Conservation (phyloP, 2,113 vertebrate genomes). For the Sphyrna mokarran region DNA sequence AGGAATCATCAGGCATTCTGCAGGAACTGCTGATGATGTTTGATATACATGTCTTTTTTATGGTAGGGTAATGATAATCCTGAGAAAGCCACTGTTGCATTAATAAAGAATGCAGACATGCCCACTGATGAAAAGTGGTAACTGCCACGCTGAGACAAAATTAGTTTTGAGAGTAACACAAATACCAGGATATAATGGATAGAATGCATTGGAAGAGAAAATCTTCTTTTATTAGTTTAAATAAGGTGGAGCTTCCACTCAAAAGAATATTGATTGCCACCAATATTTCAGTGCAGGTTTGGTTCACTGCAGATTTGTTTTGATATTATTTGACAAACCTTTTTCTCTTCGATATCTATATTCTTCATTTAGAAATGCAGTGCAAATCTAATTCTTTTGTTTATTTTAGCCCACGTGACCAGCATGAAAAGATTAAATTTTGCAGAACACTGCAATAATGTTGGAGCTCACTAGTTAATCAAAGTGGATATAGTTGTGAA, state of each 20-base stretch:
- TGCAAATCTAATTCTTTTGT: background rate
- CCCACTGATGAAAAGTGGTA: background rate
- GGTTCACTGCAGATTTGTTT: background rate
- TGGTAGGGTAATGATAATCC: background rate
- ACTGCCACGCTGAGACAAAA: background rate
- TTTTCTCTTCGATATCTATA: background rate
- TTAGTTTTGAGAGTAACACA: background rate
- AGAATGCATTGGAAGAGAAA: background rate
- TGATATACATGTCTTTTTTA: background rate
- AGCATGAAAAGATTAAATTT: background rate
- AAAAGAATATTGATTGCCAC: background rate
- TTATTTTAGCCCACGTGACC: background rate
- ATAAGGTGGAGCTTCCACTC: background rate
- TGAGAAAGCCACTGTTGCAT: background rate
- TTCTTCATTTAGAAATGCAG: background rate
- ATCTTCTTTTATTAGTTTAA: background rate
- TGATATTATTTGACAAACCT: background rate
- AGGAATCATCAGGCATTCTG: background rate
- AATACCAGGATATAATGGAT: background rate
- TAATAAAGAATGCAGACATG: background rate
- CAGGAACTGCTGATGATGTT: background rate
- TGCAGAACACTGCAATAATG: background rate
- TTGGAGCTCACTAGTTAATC: background rate
- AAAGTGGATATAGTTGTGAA: background rate
- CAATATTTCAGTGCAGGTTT: background rate